These are phyloP conservation scores for Hesperia comma DNA, from an alignment of 2,888 invertebrate genomes.

Conservation along the genomic window DNA sequence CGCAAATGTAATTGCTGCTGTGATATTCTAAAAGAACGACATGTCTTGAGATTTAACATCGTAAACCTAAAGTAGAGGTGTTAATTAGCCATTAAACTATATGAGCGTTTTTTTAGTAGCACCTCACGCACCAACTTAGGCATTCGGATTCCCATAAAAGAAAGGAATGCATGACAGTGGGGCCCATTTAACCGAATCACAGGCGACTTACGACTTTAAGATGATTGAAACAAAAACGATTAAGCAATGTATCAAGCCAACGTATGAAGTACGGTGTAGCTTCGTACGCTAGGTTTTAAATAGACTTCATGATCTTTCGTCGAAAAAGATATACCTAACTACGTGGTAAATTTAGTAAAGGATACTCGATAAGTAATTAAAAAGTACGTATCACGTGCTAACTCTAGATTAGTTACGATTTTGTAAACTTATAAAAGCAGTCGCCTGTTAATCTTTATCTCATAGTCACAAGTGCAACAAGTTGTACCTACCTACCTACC, in stretches of 20 bases:
- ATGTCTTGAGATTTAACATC: background rate
- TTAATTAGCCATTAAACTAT: constrained; percentile 11
- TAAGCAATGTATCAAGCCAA: background rate
- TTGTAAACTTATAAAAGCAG: too few relatives aligned
- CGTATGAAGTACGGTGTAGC: background rate
- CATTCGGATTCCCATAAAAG: constrained; percentile 9
- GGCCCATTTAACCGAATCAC: constrained; percentile 1
- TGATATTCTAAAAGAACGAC: background rate
- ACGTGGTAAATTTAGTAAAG: background rate
- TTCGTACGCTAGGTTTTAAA: background rate
- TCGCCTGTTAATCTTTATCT: too few relatives aligned
- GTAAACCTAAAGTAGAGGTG: background rate
- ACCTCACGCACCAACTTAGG: constrained; percentile 6
- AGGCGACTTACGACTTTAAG: background rate
- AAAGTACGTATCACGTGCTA: too few relatives aligned
- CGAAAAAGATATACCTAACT: background rate
- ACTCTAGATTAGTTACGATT: too few relatives aligned
- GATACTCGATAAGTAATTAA: background rate
- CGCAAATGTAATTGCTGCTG: background rate
- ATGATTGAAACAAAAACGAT: background rate
- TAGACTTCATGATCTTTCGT: constrained; percentile 1
- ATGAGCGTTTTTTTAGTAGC: constrained; percentile 1
- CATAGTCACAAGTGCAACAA: too few relatives aligned
- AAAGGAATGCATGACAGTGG: constrained; percentile 1
- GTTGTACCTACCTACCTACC: too few relatives aligned